Evolutionary conservation across 2,113 vertebrate genomes (phyloP), one percentile per base, ranked within the genome.

Genomic region (Hystrix cristata): DNA sequence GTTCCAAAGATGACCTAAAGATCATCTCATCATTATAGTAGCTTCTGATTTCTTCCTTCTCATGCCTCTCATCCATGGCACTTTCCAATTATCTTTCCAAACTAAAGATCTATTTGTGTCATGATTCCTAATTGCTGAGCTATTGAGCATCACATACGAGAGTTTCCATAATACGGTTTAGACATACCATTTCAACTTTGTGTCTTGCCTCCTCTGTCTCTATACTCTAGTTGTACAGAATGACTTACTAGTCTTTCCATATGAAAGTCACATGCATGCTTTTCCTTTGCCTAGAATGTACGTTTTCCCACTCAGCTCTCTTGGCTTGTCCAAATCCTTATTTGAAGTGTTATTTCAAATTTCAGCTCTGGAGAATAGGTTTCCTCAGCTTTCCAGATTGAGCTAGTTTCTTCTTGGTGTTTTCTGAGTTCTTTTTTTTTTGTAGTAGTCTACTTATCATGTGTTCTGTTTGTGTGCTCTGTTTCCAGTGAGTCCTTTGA

Each of bases 1-100:
- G 16, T 87, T 96, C 81, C 76, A 85, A 57, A 34, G n/a, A 81
- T 86, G 65, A 96, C n/a, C 10, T 87, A 65, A 69, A 67, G 89
- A 46, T n/a, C 43, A 86, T 76, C 67, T 89, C 3, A 10, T 72
- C 79, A 59, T 11, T 79, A 31, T 34, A 84, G 59, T 60, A 53
- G 74, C 29, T 19, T 82, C 72, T 81, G 57, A 59, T 86, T 74
- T 83, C 38, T 46, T 38, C 18, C 15, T 5, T 71, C 67, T 23
- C 7, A 19, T 59, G n/a, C 11, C 6, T 91, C n/a, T 83, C 57
- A 64, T 67, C 31, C 34, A 38, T 2, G 87, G 55, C 59, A 84
- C 23, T 78, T 95, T 92, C 60, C 43, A 87, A 34, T 59, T 82
- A 21, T 92, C 29, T 79, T 87, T 92, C 82, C 38, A 84, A 84